Conservation (phyloP, 35 echinoderm and acorn worm genomes). For the Ophiothrix spiculata region DNA sequence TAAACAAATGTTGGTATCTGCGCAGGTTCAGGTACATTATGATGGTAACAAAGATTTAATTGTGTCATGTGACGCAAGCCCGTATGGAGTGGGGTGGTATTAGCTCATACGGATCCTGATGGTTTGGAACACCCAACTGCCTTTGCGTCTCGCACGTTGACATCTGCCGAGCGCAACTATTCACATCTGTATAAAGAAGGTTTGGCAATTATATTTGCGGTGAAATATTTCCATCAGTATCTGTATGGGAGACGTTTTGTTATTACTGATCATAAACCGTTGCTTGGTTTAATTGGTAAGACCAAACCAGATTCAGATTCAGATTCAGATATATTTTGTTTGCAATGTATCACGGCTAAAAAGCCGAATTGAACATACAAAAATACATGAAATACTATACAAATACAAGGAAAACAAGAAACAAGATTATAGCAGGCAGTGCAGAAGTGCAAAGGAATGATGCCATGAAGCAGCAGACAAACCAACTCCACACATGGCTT, state of each 20-base stretch:
- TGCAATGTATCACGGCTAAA: too few relatives aligned
- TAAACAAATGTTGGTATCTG: background rate
- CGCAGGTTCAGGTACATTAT: background rate
- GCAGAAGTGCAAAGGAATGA: too few relatives aligned
- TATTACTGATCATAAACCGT: background rate
- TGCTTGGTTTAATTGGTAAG: background rate
- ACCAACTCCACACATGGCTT: background rate
- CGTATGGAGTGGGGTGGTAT: background rate
- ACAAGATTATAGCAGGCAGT: too few relatives aligned
- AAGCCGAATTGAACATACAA: too few relatives aligned
- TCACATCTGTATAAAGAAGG: background rate
- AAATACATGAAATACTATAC: background rate
- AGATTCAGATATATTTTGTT: too few relatives aligned
- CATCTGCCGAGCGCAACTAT: background rate
- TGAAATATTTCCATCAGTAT: background rate
- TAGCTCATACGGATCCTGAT: background rate
- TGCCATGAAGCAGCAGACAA: too few relatives aligned
- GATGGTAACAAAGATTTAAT: background rate
- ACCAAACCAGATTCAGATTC: too few relatives aligned
- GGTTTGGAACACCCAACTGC: background rate
- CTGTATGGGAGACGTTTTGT: background rate
- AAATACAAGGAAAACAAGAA: too few relatives aligned
- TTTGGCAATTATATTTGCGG: background rate
- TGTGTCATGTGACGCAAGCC: background rate
- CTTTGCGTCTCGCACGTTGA: background rate